Base-by-base conservation (phyloP, 1,140 invertebrate species). In the Penaeus vannamei region DNA sequence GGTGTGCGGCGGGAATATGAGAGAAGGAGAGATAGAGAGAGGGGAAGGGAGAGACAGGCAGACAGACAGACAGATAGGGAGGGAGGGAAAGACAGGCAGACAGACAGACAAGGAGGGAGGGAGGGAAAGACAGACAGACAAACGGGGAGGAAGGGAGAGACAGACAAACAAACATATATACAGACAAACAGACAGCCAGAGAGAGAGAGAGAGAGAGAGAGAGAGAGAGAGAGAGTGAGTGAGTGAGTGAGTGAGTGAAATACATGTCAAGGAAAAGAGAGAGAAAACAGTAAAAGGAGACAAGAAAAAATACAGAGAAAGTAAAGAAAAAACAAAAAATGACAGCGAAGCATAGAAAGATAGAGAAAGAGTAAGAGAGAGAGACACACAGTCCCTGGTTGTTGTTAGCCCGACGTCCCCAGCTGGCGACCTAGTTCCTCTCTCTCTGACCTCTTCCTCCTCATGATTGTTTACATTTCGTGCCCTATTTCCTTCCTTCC, bases 11-110 rank as follows among this genome's bases (percentile, higher is more conserved):
- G 26, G 22, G 36, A 80, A 22, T 0, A n/a, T 14, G 77, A 36
- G 77, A 80, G 77, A 46, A 10, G 42, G 26, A 36, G 77, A 80
- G 77, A 80, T 19, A 46, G 77, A 80, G 77, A 80, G 29, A n/a
- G 60, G 60, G 26, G 61, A 84, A 46, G 29, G 82, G 60, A 84
- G 82, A 84, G 82, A 84, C 20, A 64, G 82, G 64, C 60, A 64
- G 82, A 84, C 3, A 84, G 82, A 64, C 29, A 62, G 82, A 84
- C 8, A 64, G n/a, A 66, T 3, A 32, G 29, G 8, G n/a, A n/a
- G 14, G 8, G 20, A 61, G 60, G 5, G 12, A 53, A 12, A 46
- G 12, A 32, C 60, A 84, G 82, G 32, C 2, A 84, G 82, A 84
- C 7, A 32, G 29, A 64, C 60, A 64, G 29, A 64, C 23, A 29